Evolutionary conservation across 2,113 vertebrate genomes (phyloP).

Genomic region (Dissostichus mawsoni): DNA sequence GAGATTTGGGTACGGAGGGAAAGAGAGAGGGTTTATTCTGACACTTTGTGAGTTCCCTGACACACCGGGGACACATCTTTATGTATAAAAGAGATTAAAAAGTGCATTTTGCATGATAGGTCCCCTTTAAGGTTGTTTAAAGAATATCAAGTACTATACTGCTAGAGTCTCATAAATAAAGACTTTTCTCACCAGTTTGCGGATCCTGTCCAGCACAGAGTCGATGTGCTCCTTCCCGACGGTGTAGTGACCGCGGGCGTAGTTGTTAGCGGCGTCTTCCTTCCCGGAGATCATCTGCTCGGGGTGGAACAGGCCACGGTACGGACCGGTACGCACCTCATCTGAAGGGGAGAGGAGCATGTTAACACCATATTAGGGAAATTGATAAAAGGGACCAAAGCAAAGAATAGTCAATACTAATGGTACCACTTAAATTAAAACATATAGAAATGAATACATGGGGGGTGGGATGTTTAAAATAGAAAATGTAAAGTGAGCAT

Average conservation of each 20-base stretch:
- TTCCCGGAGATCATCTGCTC: constrained; percentile 81
- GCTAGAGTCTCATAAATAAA: background rate
- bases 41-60: too few species aligned
- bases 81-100: too few species aligned
- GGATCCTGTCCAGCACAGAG: constrained; percentile 71
- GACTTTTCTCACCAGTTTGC: constrained; percentile 71
- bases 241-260: constrained; percentile 79
- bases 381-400: background rate
- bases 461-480: too few species aligned
- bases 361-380: too few species aligned
- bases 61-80: too few species aligned
- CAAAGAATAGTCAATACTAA: too few species aligned
- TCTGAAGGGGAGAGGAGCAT: constrained; percentile 44
- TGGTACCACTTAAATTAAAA: too few species aligned
- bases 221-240: constrained; percentile 79
- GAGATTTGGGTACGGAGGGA: too few species aligned
- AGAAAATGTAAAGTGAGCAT: too few species aligned
- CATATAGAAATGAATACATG: background rate
- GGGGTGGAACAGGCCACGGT: constrained; percentile 78
- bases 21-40: too few species aligned
- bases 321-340: constrained; percentile 72
- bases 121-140: too few species aligned
- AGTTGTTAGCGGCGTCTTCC: constrained; percentile 80
- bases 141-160: background rate
- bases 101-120: too few species aligned